phyloP scores from a whole-genome alignment of 2,888 invertebrate genomes.

The Mythimna loreyi region DNA sequence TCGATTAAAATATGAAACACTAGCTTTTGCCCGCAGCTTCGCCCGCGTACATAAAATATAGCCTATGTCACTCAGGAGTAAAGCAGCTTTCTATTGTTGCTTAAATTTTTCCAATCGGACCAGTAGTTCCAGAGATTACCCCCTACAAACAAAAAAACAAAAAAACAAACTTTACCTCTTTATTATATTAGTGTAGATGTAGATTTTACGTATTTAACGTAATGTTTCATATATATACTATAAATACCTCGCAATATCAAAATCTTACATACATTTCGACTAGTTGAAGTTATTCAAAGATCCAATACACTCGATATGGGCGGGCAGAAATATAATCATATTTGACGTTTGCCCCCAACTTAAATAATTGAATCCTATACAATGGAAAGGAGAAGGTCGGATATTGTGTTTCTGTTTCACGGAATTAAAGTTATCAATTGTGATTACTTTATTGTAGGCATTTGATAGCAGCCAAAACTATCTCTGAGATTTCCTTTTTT shows the following conservation, averaged over 20 bases:
- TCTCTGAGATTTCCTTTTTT: not conserved
- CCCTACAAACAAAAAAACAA: too few relatives aligned
- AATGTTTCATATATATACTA: too few relatives aligned
- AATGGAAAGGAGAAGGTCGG: slow-evolving; percentile 30
- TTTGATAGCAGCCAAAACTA: not conserved
- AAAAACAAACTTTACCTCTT: too few relatives aligned
- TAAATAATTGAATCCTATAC: slow-evolving; percentile 30
- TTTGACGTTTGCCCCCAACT: slow-evolving; percentile 29
- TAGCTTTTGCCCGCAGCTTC: too few relatives aligned
- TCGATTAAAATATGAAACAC: not conserved
- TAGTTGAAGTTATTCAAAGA: slow-evolving; percentile 7
- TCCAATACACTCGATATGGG: slow-evolving; percentile 17
- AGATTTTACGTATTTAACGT: too few relatives aligned
- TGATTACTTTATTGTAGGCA: slow-evolving; percentile 1
- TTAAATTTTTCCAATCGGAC: too few relatives aligned
- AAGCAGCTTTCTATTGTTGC: too few relatives aligned
- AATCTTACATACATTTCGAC: not conserved
- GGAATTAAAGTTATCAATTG: slow-evolving; percentile 34
- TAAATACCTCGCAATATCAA: not conserved
- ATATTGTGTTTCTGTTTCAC: slow-evolving; percentile 35
- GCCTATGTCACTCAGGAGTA: too few relatives aligned
- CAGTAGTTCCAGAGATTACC: too few relatives aligned
- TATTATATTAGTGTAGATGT: too few relatives aligned
- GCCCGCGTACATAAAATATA: too few relatives aligned
- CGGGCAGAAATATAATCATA: slow-evolving; percentile 29